Conservation (phyloP, 2,113 vertebrate species). For the Pelvicachromis taeniatus region DNA sequence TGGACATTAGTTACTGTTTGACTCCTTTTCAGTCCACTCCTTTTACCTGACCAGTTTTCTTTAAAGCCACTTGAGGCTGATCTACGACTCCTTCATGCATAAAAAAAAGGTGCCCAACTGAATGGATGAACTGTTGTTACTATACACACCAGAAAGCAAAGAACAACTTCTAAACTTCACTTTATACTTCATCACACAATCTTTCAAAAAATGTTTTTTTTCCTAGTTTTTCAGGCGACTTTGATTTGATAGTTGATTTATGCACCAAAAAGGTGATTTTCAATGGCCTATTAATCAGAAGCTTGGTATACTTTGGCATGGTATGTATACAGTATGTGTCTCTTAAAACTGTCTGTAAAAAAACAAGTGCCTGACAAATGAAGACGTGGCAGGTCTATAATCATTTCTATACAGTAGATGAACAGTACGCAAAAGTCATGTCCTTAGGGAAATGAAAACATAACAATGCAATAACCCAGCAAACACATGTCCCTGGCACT, state of each 20-base stretch:
- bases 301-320: too few species aligned
- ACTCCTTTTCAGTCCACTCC: not conserved
- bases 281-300: not conserved
- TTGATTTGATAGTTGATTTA: not conserved
- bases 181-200: not conserved
- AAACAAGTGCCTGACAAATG: not conserved
- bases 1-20: not conserved
- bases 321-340: not conserved
- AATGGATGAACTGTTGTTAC: not conserved
- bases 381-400: not conserved
- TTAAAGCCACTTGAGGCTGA: not conserved
- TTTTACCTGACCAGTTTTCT: not conserved
- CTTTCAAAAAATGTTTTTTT: not conserved
- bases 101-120: not conserved
- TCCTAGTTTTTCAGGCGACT: not conserved
- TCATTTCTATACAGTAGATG: not conserved
- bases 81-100: not conserved
- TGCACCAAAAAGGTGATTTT: not conserved
- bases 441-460: not conserved
- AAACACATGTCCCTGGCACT: not conserved
- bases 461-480: not conserved
- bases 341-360: not conserved
- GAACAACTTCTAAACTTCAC: not conserved
- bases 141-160: not conserved
- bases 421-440: not conserved